Percentiles rank a stretch among this genome's conserved stretches.
These are phyloP conservation scores for Cactoblastis cactorum DNA, from an alignment of 2,888 invertebrate species.

Conservation along the genomic window DNA sequence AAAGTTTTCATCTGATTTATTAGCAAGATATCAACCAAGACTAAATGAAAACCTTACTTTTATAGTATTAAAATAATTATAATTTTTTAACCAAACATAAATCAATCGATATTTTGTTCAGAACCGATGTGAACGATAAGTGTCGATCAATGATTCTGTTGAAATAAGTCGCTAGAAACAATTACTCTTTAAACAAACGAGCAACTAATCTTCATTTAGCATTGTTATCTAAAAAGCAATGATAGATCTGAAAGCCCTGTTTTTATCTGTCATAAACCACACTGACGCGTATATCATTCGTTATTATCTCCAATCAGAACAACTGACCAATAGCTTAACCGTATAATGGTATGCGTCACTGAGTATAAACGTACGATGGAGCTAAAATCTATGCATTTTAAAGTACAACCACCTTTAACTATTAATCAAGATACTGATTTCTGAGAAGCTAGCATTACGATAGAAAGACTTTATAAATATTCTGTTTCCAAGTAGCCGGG, in stretches of 20 bases:
- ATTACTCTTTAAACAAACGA: constrained; percentile 8
- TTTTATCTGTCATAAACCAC: constrained; percentile 36
- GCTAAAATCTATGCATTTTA: constrained; percentile 17
- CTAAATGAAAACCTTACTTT: too few species aligned
- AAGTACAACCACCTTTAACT: constrained; percentile 41
- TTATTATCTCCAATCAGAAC: constrained; percentile 41
- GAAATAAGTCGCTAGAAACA: background rate
- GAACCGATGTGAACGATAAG: background rate
- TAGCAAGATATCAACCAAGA: too few species aligned
- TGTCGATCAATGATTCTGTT: background rate
- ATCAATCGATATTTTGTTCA: background rate
- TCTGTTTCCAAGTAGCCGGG: constrained; percentile 67
- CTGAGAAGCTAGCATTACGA: constrained; percentile 50
- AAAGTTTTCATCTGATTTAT: too few species aligned
- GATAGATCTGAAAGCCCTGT: constrained; percentile 27
- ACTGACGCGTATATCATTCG: constrained; percentile 38
- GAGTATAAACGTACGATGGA: constrained; percentile 16
- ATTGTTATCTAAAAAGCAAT: constrained; percentile 19
- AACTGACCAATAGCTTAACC: constrained; percentile 33
- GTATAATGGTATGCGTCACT: constrained; percentile 38
- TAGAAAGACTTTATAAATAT: constrained; percentile 71
- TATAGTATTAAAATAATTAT: too few species aligned
- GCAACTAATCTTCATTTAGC: constrained; percentile 12
- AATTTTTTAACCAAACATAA: background rate
- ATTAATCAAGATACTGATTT: constrained; percentile 60